Evolutionary conservation across 64 coral and sea anemone species (phyloP), one percentile per base, ranked within the genome.

Genomic region (Montipora foliosa): DNA sequence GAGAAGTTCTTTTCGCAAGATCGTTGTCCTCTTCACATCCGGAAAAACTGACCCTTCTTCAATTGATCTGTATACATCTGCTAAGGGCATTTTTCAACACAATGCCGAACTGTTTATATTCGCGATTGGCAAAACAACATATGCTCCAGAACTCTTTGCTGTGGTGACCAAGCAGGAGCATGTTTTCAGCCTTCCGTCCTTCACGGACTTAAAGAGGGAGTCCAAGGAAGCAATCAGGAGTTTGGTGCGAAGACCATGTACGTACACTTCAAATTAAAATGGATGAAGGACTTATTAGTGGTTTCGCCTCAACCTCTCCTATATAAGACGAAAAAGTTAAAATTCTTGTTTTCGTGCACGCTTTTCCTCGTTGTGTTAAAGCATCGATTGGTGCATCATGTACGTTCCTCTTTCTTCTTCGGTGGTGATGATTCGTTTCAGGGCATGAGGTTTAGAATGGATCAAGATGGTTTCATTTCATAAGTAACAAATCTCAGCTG

Each of bases 111-210:
- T 82, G 12, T 64, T 90, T 84, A 67, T 96, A 59, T 71, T 96
- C 83, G 49, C 95, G 49, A 93, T 96, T 64, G 95, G 95, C 21
- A 20, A 25, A 47, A 81, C 47, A 45, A 46, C 91, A 12, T 77
- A 93, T 45, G 59, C 64, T 19, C 44, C 89, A 66, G 62, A 96
- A 87, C 86, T 96, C 17, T 44, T 62, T 47, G 71, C 22, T 5
- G 37, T 90, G 67, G 95, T 90, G 62, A 67, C 72, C 57, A 82
- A 64, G 6, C 74, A 71, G 17, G 75, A 74, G 64, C 62, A 96
- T 72, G 78, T 96, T 45, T 77, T 88, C 15, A 74, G 60, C 60
- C 73, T 93, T 22, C 3, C 87, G 37, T 79, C 82, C 49, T 83
- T 82, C 44, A 17, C 22, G 9, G 16, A 82, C 25, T 45, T 82